Conservation (phyloP, 2,113 vertebrate genomes). For the Mastomys natalensis region DNA sequence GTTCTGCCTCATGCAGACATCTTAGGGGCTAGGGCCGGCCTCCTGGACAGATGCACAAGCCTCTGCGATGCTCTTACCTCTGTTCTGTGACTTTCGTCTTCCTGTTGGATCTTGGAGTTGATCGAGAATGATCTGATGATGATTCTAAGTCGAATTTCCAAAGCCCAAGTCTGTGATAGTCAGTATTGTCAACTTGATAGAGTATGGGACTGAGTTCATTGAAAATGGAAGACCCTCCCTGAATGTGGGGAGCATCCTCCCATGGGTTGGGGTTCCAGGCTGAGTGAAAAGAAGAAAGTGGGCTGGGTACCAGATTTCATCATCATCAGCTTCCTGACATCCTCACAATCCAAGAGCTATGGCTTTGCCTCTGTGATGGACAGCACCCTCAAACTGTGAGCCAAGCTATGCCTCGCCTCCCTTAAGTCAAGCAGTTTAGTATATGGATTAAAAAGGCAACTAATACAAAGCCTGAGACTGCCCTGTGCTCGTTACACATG, state of each 20-base stretch:
- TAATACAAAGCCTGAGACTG: background rate
- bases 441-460: background rate
- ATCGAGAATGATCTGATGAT: background rate
- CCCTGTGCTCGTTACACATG: rapidly evolving
- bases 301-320: too few species aligned
- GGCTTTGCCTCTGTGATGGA: background rate
- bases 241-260: rapidly evolving
- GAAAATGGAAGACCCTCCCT: background rate
- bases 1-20: background rate
- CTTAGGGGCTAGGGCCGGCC: background rate
- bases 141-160: background rate
- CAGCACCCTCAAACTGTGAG: background rate
- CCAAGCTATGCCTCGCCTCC: background rate
- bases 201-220: background rate
- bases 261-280: background rate
- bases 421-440: background rate
- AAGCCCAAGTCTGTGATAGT: background rate
- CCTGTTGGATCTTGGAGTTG: rapidly evolving
- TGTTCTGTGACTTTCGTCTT: rapidly evolving
- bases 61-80: background rate
- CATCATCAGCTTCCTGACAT: background rate
- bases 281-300: background rate
- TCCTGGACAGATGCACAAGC: too few species aligned
- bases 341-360: rapidly evolving
- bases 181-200: background rate